A percentile compares a stretch with the other conserved stretches of the same genome.
Conservation (phyloP, 2,888 invertebrate species). For the Cryptocheilus praepositus region DNA sequence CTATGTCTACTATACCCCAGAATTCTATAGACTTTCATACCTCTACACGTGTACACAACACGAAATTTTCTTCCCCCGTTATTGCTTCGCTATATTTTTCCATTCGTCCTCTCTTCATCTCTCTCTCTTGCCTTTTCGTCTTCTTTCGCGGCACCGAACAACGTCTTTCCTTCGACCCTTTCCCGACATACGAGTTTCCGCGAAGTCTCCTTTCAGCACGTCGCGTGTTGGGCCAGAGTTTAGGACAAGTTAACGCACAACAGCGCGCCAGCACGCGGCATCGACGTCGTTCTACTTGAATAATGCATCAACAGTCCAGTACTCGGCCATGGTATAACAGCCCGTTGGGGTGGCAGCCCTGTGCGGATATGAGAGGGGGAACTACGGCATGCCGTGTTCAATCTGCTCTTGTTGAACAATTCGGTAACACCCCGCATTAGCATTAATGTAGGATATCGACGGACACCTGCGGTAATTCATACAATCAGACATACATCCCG, state of each 20-base stretch:
- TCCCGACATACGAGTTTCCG: conserved; percentile 10
- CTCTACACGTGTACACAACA: too few species aligned
- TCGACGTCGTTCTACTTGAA: conserved; percentile 68
- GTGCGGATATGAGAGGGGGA: conserved; percentile 6
- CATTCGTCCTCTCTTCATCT: too few species aligned
- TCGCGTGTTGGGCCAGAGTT: conserved; percentile 51
- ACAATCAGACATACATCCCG: too few species aligned
- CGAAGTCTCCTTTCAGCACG: conserved; percentile 4
- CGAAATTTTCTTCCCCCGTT: too few species aligned
- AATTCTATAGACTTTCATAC: too few species aligned
- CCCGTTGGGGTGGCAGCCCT: conserved; percentile 19
- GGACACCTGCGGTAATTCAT: too few species aligned
- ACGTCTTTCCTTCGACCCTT: too few species aligned
- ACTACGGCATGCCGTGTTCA: conserved; percentile 53
- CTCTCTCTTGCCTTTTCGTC: too few species aligned
- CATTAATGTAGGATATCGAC: too few species aligned
- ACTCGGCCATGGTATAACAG: conserved; percentile 60
- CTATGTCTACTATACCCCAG: too few species aligned
- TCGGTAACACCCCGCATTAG: conserved; percentile 64
- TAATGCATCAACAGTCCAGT: conserved; percentile 71
- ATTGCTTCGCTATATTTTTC: too few species aligned
- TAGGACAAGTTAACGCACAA: conserved; percentile 71
- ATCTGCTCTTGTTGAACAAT: conserved; percentile 70
- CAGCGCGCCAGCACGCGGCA: conserved; percentile 55
- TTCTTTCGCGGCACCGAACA: too few species aligned